Base-by-base conservation (phyloP, 2,888 invertebrate species). In the Meiosimyza platycephala region DNA sequence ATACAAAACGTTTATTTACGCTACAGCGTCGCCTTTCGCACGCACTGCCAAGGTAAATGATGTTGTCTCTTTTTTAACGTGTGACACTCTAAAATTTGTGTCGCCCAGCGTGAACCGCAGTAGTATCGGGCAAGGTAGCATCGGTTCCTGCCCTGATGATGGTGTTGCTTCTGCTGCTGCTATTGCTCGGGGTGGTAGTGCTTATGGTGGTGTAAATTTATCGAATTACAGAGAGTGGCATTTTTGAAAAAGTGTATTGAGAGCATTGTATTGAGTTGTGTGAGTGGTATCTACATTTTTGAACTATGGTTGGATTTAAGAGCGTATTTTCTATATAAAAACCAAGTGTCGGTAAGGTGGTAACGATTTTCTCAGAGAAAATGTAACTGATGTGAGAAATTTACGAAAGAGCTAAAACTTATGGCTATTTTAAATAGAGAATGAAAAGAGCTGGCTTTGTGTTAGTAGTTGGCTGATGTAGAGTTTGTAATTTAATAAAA, bases 41-140 rank as follows among this genome's bases (percentile, higher is more conserved):
- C 71, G 72, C 67, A 69, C 60, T 47, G 22, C 12, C 13, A 40
- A 15, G 54, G 33, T 48, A 62, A 16, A 57, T 66, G 50, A n/a
- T 62, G 59, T 22, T 52, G 57, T 77, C 77, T 78, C 77, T 77
- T 76, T 76, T 68, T 73, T 70, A 59, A 51, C 54, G 60, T 78
- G 79, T 80, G 79, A 81, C 80, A 81, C 78, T 79, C 75, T 76
- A 79, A 79, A 79, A 78, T 77, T 76, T 79, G 76, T 81, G 77
- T 78, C 76, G 76, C 76, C 74, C 71, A 74, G 69, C 59, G 33
- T 69, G 74, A 74, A 74, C 74, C 76, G 63, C 74, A 74, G 64
- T 60, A 40, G 63, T 47, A 28, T 51, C 69, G 48, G 54, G 48
- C 70, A 18, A 28, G 52, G n/a, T 54, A 28, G 28, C 62, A 22